These are phyloP conservation scores for Acanthosepion esculentum DNA, from an alignment of 2,888 invertebrate genomes.

Conservation along the genomic window DNA sequence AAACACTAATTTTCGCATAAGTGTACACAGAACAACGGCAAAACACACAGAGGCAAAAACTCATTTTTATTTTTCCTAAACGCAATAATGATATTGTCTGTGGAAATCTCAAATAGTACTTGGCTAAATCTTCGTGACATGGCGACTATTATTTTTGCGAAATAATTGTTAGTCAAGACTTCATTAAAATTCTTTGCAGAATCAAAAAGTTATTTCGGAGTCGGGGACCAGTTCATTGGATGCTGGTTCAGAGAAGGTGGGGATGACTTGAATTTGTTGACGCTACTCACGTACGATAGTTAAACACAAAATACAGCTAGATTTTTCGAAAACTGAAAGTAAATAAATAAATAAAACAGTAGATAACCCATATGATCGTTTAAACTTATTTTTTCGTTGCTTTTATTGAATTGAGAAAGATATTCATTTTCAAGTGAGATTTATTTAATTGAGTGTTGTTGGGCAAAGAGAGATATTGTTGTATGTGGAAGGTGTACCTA, in stretches of 20 bases:
- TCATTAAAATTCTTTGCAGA: not conserved
- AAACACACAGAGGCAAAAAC: not conserved
- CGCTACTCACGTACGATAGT: not conserved
- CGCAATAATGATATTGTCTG: not conserved
- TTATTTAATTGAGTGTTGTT: not conserved
- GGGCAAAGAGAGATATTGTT: not conserved
- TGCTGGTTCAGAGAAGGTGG: not conserved
- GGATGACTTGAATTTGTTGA: not conserved
- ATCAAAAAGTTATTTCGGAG: not conserved
- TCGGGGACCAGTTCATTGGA: not conserved
- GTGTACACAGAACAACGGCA: not conserved
- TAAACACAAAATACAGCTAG: not conserved
- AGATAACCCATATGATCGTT: not conserved
- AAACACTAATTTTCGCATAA: not conserved
- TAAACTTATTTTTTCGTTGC: not conserved
- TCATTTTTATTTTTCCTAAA: not conserved
- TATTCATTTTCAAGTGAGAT: constrained; percentile 24
- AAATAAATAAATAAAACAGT: not conserved
- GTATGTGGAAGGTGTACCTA: not conserved
- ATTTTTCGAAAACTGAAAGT: not conserved
- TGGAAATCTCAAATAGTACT: not conserved
- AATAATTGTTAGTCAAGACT: not conserved
- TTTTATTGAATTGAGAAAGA: not conserved
- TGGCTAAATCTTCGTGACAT: constrained; percentile 22
- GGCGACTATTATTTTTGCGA: not conserved